phyloP scores from a whole-genome alignment of 2,113 vertebrate genomes.

The Lagenorhynchus albirostris region DNA sequence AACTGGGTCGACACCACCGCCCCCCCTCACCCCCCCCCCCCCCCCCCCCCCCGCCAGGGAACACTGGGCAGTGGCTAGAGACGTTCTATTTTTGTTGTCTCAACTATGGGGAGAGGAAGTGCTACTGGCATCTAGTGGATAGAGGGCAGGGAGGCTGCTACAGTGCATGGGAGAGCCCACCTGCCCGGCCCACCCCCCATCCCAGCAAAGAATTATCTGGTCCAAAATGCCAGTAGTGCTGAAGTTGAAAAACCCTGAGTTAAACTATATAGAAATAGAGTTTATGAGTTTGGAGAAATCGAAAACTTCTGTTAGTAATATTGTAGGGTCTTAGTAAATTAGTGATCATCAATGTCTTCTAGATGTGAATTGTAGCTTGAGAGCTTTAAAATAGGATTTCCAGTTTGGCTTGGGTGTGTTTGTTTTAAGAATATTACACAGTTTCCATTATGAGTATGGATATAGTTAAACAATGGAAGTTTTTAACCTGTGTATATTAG shows the following conservation, averaged over 20 bases:
- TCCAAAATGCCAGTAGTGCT: neutral
- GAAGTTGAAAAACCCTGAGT: neutral
- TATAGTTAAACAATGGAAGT: neutral
- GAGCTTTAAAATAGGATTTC: constrained; percentile 8
- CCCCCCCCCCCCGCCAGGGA: too few relatives aligned
- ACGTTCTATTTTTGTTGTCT: neutral
- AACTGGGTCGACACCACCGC: neutral
- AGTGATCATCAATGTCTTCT: neutral
- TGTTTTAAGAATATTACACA: neutral
- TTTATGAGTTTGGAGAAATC: constrained; percentile 7
- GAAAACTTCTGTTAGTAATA: neutral
- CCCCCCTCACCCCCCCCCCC: neutral
- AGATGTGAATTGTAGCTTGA: neutral
- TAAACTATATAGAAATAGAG: neutral
- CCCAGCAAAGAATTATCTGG: neutral
- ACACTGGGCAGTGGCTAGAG: neutral
- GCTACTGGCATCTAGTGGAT: neutral
- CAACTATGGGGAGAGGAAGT: too few relatives aligned
- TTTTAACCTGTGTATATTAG: neutral
- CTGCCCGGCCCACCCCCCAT: neutral
- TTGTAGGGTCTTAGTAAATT: neutral
- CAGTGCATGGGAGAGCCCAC: neutral
- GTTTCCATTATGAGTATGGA: constrained; percentile 16
- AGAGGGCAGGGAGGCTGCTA: neutral
- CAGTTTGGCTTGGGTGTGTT: neutral